These are phyloP conservation scores for Xenopus petersii DNA, from an alignment of 2,797 vertebrate species.

Conservation along the genomic window DNA sequence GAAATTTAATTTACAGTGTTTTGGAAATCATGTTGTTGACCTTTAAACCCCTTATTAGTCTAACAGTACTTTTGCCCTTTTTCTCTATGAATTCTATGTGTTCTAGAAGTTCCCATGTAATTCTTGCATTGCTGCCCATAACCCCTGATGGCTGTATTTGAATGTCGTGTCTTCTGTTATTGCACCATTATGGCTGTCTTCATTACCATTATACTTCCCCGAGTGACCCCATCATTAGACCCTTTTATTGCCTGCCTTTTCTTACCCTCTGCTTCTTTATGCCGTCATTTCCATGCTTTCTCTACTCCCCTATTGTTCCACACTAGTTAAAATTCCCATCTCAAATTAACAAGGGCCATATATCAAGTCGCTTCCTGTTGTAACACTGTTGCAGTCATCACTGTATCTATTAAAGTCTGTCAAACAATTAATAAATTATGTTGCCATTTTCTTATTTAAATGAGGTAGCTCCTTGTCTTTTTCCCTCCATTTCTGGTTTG, in stretches of 20 bases:
- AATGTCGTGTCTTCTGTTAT: background rate
- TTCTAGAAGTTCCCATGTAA: background rate
- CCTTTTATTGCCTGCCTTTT: constrained; percentile 5
- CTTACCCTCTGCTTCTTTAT: background rate
- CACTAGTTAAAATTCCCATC: constrained; percentile 3
- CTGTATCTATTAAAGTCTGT: background rate
- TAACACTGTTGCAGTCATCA: background rate
- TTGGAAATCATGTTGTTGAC: too few species aligned
- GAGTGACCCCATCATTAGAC: constrained; percentile 16
- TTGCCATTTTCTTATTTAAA: too few species aligned
- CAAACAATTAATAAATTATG: background rate
- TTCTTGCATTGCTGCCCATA: background rate
- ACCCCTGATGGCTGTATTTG: background rate
- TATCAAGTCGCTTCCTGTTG: background rate
- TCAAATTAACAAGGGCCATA: background rate
- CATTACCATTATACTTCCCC: background rate
- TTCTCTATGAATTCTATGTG: background rate
- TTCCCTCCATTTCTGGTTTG: too few species aligned
- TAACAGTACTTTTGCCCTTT: background rate
- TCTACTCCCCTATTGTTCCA: background rate
- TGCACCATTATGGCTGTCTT: constrained; percentile 13
- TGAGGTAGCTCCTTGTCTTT: too few species aligned
- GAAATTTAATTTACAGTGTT: too few species aligned
- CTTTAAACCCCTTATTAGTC: too few species aligned
- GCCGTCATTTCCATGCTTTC: background rate